Base-by-base conservation (phyloP, 2,113 vertebrate species). In the Perca flavescens region DNA sequence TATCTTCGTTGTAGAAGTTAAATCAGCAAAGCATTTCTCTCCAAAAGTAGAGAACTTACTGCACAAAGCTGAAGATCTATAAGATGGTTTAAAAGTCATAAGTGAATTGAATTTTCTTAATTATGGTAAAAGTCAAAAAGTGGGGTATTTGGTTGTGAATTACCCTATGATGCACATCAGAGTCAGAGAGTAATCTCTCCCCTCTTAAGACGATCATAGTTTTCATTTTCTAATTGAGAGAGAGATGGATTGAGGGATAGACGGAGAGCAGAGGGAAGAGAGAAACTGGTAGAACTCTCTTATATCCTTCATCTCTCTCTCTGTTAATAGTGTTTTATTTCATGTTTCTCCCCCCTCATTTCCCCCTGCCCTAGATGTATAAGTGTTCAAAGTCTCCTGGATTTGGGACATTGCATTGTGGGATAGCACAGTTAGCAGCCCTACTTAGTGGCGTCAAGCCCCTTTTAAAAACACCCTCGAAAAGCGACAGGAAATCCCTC, bases 71-170 rank as follows among this genome's bases (percentile, higher is more conserved):
- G 12, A 79, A 86, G 84, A 87, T 84, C 54, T 40, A 31, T 87
- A 77, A 88, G 79, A 91, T 87, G 88, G 79, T 90, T 90, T 87
- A 85, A 86, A 85, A 89, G 69, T 91, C 85, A 62, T 88, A 88
- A 92, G 88, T 91, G 90, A 93, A 93, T 91, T 92, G 91, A 89
- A 89, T 92, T 93, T 91, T 90, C 77, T 88, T 91, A 91, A 92
- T 92, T 93, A 93, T 74, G 54, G 61, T 92, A 88, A 94, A 81
- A 91, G 91, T 91, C 77, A 80, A 79, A 89, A 90, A 89, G 63
- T 88, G 70, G 71, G 65, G 63, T 80, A 53, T 90, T 91, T 68
- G 70, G 72, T 73, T 57, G 74, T 88, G 87, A 93, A 92, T 91
- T 89, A 88, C 91, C 88, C 82, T 68, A 87, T 83, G 72, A 91